Evolutionary conservation across 2,888 invertebrate genomes (phyloP).

Genomic region (Calameuta idolon): DNA sequence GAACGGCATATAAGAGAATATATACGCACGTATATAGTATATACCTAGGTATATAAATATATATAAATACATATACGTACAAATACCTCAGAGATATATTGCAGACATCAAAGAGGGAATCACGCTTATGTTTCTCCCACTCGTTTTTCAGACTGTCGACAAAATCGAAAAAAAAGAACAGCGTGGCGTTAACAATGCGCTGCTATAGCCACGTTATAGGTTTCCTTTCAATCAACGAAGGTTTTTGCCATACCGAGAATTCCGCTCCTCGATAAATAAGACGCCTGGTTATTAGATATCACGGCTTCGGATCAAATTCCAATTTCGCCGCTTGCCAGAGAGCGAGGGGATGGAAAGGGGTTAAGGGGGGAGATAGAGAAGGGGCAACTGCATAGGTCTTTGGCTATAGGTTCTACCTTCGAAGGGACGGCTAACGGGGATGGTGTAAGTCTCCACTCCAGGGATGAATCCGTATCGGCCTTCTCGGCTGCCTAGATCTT

Average conservation of each 20-base stretch:
- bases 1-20: not conserved
- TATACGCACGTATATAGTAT: not conserved
- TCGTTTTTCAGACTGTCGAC: not conserved
- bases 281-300: constrained; percentile 49
- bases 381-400: constrained; percentile 15
- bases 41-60: not conserved
- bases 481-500: not conserved
- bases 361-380: not conserved
- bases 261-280: constrained; percentile 45
- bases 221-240: constrained; percentile 6
- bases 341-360: not conserved
- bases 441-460: not conserved
- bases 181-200: not conserved
- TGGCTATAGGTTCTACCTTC: not conserved
- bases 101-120: not conserved
- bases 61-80: no score
- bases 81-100: not conserved
- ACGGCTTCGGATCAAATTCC: constrained; percentile 47
- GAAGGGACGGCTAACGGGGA: not conserved
- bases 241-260: constrained; percentile 8
- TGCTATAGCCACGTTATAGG: not conserved
- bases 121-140: not conserved
- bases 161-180: not conserved
- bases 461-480: constrained; percentile 29
- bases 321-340: constrained; percentile 35